phyloP scores from a whole-genome alignment of 2,113 vertebrate genomes.

The Erpornis zantholeuca region DNA sequence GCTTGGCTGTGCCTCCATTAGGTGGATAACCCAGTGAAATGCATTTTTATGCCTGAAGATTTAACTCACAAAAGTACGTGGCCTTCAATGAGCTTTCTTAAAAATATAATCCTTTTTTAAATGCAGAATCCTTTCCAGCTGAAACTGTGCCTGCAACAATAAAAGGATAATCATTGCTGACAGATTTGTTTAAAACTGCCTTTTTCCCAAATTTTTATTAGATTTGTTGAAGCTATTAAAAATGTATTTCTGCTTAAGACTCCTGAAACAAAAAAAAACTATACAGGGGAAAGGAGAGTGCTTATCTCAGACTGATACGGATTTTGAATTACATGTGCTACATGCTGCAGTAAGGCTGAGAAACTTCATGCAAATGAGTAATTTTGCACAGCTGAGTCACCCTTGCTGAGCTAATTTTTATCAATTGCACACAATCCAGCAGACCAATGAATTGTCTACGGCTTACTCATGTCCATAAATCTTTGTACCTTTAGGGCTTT shows the following conservation, averaged over 20 bases:
- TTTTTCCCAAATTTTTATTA: constrained; percentile 9
- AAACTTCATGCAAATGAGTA: neutral
- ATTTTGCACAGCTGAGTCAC: neutral
- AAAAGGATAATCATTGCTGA: neutral
- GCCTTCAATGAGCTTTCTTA: neutral
- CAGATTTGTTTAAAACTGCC: neutral
- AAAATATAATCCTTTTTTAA: neutral
- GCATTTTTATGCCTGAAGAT: neutral
- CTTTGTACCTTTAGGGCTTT: neutral
- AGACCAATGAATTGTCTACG: neutral
- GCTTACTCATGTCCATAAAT: neutral
- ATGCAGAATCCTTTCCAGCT: neutral
- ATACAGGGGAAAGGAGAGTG: neutral
- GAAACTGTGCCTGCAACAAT: neutral
- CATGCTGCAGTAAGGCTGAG: neutral
- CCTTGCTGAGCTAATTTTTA: neutral
- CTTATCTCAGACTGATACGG: neutral
- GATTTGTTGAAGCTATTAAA: constrained; percentile 1
- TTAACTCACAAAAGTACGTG: neutral
- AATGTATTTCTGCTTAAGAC: neutral
- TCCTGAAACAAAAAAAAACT: neutral
- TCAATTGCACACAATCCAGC: neutral
- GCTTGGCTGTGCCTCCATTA: neutral
- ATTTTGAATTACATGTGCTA: neutral
- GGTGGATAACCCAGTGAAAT: neutral